Conservation (phyloP, 2,797 vertebrate genomes). For the Halcyon leucocephala region DNA sequence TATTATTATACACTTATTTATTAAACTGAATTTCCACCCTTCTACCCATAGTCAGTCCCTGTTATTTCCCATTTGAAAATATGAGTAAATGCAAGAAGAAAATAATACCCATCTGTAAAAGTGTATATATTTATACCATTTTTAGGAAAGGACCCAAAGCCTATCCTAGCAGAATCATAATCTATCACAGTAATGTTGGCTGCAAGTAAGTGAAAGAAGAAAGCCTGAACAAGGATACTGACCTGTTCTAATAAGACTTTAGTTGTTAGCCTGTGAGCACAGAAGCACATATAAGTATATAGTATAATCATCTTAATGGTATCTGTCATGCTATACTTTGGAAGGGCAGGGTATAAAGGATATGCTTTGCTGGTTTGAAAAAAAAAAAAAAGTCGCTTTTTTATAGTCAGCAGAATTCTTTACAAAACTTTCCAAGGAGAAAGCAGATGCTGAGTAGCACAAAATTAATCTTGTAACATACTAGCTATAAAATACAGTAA, state of each 20-base stretch:
- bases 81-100: background rate
- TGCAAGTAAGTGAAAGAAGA: slow-evolving; percentile 7
- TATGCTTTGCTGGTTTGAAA: slow-evolving; percentile 22
- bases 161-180: slow-evolving; percentile 5
- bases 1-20: background rate
- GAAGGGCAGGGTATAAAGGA: background rate
- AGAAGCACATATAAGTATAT: background rate
- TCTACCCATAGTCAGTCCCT: background rate
- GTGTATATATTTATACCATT: background rate
- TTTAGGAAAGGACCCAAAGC: slow-evolving; percentile 6
- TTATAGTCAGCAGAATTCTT: slow-evolving; percentile 62
- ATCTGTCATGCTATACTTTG: slow-evolving; percentile 27
- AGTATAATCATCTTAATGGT: slow-evolving; percentile 38
- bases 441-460: slow-evolving; percentile 64
- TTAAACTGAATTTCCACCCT: background rate
- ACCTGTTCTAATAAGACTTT: slow-evolving; percentile 1
- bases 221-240: background rate
- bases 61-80: slow-evolving; percentile 11
- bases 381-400: background rate
- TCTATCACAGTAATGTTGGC: background rate
- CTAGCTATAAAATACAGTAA: slow-evolving; percentile 68
- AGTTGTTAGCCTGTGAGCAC: background rate
- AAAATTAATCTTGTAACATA: slow-evolving; percentile 71
- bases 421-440: slow-evolving; percentile 59
- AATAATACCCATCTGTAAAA: background rate